Base-by-base conservation (phyloP, 1,140 invertebrate species). In the Thaumetopoea pityocampa region DNA sequence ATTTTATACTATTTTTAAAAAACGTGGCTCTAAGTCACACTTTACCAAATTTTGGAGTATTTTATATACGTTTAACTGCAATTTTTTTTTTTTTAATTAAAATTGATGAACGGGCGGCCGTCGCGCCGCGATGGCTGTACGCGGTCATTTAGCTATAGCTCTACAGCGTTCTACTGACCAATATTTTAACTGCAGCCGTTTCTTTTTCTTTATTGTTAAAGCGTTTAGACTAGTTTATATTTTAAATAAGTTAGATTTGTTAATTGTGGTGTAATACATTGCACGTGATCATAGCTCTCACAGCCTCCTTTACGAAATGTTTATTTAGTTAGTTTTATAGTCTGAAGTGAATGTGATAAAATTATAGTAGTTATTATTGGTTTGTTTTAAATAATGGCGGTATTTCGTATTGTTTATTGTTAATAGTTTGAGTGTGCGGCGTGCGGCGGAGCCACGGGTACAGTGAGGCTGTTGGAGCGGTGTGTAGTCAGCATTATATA, bases 401-500 rank as follows among this genome's bases (percentile, higher is more conserved):
- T 65, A 43, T 47, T 73, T 65, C 58, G 63, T 68, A 81, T 76
- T 72, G 67, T 76, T 78, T 81, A 67, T 73, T 73, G 69, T 79
- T 78, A 54, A 66, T 69, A 59, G 52, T 68, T 74, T 71, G 55
- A 67, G 65, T 68, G 71, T 69, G 61, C 61, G 59, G 43, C 40
- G 24, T 52, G 35, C 28, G 38, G 35, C 15, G 43, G 34, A 32
- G 14, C 16, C 16, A 24, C 33, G n/a, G 16, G 69, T 68, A 68
- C 57, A 65, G 69, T 57, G 76, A 28, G 50, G 78, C 76, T 80
- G 80, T 79, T 67, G 77, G 76, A 74, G 70, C 64, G 55, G 70
- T 78, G 78, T 84, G 84, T 86, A 86, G 84, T 84, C 84, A 84
- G 76, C 81, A 80, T 81, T 85, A 85, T 84, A 79, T 82, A 83